Conservation (phyloP, 1,140 invertebrate genomes). For the Listronotus bonariensis region DNA sequence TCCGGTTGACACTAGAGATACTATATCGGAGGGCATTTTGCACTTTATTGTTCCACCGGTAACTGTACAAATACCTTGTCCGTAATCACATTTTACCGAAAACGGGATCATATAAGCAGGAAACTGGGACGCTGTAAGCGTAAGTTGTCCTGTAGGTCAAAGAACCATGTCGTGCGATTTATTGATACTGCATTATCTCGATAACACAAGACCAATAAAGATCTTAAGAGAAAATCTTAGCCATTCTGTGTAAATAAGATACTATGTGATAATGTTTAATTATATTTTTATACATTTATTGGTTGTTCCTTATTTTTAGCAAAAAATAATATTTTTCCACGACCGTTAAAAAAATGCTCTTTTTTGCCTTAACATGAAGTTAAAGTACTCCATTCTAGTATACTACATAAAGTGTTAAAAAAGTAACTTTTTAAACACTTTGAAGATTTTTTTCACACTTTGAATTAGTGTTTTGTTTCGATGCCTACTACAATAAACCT, state of each 20-base stretch:
- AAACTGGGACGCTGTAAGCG: background rate
- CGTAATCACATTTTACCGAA: constrained; percentile 31
- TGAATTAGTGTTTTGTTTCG: too few species aligned
- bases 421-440: constrained; percentile 1
- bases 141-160: constrained; percentile 2
- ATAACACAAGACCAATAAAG: constrained; percentile 2
- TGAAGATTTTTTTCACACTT: too few species aligned
- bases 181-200: constrained; percentile 7
- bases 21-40: constrained; percentile 57
- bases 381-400: too few species aligned
- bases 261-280: too few species aligned
- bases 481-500: too few species aligned
- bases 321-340: background rate
- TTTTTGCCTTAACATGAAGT: background rate
- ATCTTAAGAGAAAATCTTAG: too few species aligned
- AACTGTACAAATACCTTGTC: constrained; percentile 25
- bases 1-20: constrained; percentile 58
- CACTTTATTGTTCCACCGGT: constrained; percentile 7
- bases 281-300: background rate
- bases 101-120: constrained; percentile 21
- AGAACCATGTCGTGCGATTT: constrained; percentile 14
- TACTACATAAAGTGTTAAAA: too few species aligned
- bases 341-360: too few species aligned
- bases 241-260: too few species aligned
- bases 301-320: background rate